Base-by-base conservation (phyloP, 2,888 invertebrate genomes). In the Netelia inedita region DNA sequence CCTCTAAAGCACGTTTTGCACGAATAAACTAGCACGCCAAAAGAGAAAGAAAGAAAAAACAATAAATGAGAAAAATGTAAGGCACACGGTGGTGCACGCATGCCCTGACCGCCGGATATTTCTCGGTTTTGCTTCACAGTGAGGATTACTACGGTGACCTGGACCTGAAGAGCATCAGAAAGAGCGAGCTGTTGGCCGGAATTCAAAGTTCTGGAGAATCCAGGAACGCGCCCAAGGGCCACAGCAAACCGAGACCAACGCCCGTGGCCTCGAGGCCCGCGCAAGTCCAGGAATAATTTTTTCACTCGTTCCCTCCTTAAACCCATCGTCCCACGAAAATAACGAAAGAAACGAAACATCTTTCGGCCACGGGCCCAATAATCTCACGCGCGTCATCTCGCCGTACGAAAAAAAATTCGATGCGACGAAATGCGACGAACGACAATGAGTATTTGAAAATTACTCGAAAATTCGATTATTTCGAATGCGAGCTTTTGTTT, bases 91-190 rank as follows among this genome's bases (percentile, higher is more conserved):
- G 43, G 82, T 68, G 79, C 80, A 81, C 79, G 83, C 88, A 90
- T 89, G 88, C 89, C 89, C 87, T 92, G 88, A 92, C 89, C 86
- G 76, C 89, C 88, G 89, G 89, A 87, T 88, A 89, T 90, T 89
- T 91, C 88, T 90, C 90, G 89, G 88, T 91, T 92, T 84, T 92
- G 91, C 89, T 94, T 95, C 96, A 95, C 97, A 98, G 98, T 96
- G 98, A 98, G 96, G 98, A 98, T 96, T 98, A 98, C 96, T 98
- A 98, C 94, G 98, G 98, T 90, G 98, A 98, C 94, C 95, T 98
- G 96, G 98, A 98, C 95, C 95, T 98, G 95, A 98, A 98, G 96
- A 96, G 96, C 95, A 97, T 98, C 96, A 96, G 98, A 95, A 98
- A 98, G 96, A 97, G 97, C 95, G 98, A 98, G 95, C 96, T 98